phyloP scores from a whole-genome alignment of 2,888 invertebrate genomes.

The Acanthoscelides obtectus region DNA sequence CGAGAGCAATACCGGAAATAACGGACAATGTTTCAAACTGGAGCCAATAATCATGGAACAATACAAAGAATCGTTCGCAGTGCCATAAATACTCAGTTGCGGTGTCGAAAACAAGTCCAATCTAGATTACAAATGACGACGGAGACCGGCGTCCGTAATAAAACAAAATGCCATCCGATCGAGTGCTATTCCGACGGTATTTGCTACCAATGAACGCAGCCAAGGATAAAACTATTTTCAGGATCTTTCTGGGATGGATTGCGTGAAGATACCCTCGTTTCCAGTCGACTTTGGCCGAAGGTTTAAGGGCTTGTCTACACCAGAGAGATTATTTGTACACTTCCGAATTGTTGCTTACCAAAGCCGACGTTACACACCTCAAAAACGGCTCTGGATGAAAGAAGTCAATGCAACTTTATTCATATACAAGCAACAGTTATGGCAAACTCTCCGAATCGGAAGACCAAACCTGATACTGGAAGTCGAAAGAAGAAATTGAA shows the following conservation, averaged over 20 bases:
- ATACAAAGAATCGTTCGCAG: conserved; percentile 18
- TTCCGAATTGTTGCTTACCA: too few relatives aligned
- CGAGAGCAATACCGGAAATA: conserved; percentile 19
- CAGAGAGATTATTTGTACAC: too few relatives aligned
- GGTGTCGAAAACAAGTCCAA: conserved; percentile 23
- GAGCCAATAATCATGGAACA: conserved; percentile 23
- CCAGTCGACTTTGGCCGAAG: too few relatives aligned
- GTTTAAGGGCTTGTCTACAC: too few relatives aligned
- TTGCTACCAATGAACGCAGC: background rate
- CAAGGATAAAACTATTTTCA: background rate
- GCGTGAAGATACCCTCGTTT: background rate
- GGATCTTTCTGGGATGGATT: background rate
- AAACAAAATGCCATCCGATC: conserved; percentile 10
- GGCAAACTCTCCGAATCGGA: too few relatives aligned
- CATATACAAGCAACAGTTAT: too few relatives aligned
- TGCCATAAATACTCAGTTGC: conserved; percentile 18
- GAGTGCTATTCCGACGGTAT: background rate
- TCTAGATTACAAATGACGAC: conserved; percentile 22
- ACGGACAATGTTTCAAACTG: conserved; percentile 22
- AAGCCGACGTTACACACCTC: too few relatives aligned
- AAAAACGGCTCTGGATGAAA: too few relatives aligned
- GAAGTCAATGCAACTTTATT: too few relatives aligned
- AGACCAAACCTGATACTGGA: too few relatives aligned
- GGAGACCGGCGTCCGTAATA: conserved; percentile 10
- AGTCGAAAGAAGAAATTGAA: too few relatives aligned